A percentile compares a stretch with the other conserved stretches of the same genome.
Evolutionary conservation across 2,113 vertebrate genomes (phyloP).

Genomic region (Chauna torquata): DNA sequence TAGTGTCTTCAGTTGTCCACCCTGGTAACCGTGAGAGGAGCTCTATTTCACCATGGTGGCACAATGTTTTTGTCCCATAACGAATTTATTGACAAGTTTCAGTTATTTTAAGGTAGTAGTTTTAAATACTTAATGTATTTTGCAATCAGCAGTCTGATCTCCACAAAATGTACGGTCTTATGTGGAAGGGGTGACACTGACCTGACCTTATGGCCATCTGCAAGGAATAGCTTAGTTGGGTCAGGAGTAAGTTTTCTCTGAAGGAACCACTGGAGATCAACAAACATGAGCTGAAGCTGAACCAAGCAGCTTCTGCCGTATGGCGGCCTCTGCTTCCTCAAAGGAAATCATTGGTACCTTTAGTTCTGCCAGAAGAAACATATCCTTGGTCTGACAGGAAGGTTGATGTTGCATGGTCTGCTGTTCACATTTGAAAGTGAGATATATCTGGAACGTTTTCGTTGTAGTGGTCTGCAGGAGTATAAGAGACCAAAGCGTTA

Average conservation of each 20-base stretch:
- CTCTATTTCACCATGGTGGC: background rate
- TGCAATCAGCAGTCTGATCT: background rate
- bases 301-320: background rate
- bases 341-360: background rate
- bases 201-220: background rate
- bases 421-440: background rate
- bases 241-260: background rate
- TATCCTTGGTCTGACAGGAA: background rate
- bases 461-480: background rate
- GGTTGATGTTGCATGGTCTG: background rate
- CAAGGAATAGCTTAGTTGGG: too few relatives aligned
- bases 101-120: background rate
- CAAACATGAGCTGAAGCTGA: background rate
- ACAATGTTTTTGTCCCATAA: background rate
- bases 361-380: background rate
- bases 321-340: background rate
- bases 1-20: background rate
- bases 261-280: background rate
- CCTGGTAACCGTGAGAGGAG: rapidly evolving
- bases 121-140: background rate
- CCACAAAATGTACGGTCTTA: too few relatives aligned
- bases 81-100: background rate
- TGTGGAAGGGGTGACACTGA: background rate
- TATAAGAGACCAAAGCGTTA: rapidly evolving
- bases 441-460: background rate